These are phyloP conservation scores for Epistrophe eligans DNA, from an alignment of 2,888 invertebrate species.

Conservation along the genomic window DNA sequence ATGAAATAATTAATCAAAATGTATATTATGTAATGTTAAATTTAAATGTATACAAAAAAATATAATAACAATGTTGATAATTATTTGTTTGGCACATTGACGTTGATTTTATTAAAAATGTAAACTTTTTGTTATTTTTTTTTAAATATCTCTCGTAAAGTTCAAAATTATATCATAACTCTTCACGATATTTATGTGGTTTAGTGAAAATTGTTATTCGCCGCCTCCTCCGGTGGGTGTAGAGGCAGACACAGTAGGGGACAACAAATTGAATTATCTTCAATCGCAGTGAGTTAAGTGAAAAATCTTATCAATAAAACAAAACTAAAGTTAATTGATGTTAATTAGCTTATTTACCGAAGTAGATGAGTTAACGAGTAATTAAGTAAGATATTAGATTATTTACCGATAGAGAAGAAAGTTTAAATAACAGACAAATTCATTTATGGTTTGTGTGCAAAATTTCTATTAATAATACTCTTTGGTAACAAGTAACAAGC, in stretches of 20 bases:
- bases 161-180: background rate
- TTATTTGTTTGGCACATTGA: conserved; percentile 55
- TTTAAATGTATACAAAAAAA: conserved; percentile 4
- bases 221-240: background rate
- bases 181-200: conserved; percentile 39
- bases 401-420: too few relatives aligned
- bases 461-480: too few relatives aligned
- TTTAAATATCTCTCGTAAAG: background rate
- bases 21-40: conserved; percentile 24
- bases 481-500: too few relatives aligned
- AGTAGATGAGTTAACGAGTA: too few relatives aligned
- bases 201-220: background rate
- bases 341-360: too few relatives aligned
- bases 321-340: too few relatives aligned
- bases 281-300: too few relatives aligned
- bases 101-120: conserved; percentile 39
- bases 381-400: too few relatives aligned
- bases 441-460: too few relatives aligned
- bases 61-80: conserved; percentile 17
- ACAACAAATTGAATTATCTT: too few relatives aligned
- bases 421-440: too few relatives aligned
- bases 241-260: conserved; percentile 13
- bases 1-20: conserved; percentile 73
- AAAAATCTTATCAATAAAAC: too few relatives aligned
- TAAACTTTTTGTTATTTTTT: background rate